A percentile compares a stretch with the other conserved stretches of the same genome.
phyloP scores from a whole-genome alignment of 2,797 vertebrate genomes.

The Cetoscarus ocellatus region DNA sequence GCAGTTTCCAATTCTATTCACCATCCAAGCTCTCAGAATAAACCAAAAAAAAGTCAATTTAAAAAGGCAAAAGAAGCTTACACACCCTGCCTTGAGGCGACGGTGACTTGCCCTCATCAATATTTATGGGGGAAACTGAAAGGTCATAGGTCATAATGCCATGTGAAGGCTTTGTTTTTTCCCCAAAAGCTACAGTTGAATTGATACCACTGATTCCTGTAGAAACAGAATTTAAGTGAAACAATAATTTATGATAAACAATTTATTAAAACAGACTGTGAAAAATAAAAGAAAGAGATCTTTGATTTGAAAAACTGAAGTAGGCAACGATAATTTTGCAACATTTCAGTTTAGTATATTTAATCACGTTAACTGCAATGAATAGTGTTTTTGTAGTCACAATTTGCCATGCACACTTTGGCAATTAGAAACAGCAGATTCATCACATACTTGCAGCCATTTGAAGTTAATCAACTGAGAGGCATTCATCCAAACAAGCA shows the following conservation, averaged over 20 bases:
- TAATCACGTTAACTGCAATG: conserved; percentile 11
- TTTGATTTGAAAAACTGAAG: conserved; percentile 17
- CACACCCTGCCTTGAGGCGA: too few species aligned
- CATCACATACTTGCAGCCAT: conserved; percentile 14
- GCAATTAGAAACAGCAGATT: conserved; percentile 14
- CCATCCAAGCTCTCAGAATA: too few species aligned
- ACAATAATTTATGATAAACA: too few species aligned
- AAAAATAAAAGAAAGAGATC: neutral
- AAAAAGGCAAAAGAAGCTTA: neutral
- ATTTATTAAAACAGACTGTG: neutral
- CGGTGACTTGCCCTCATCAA: neutral
- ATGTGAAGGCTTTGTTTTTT: neutral
- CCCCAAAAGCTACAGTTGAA: neutral
- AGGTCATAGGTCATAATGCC: neutral
- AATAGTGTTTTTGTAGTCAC: neutral
- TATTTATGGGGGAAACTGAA: neutral
- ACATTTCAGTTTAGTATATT: conserved; percentile 2
- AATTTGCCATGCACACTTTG: neutral
- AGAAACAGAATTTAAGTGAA: neutral
- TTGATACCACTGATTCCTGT: too few species aligned
- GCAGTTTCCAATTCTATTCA: too few species aligned
- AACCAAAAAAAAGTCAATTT: too few species aligned
- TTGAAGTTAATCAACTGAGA: neutral
- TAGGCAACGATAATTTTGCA: conserved; percentile 12
- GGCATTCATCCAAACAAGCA: neutral